Base-by-base conservation (phyloP, 1,140 invertebrate genomes). In the Aphelinus atriplicis region DNA sequence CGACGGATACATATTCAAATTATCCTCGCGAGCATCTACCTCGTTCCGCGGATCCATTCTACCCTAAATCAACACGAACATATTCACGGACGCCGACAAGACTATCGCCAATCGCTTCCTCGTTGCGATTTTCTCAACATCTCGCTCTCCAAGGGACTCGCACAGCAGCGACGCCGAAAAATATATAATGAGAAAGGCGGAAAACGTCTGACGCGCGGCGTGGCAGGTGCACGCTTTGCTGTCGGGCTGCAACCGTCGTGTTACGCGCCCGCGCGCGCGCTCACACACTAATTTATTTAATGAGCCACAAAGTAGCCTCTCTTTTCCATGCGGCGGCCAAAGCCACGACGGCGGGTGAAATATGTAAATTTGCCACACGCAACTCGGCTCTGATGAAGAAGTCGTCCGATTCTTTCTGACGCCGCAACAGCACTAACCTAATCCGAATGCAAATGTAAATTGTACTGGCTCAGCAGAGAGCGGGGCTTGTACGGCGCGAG, bases 391-490 rank as follows among this genome's bases (percentile, higher is more conserved):
- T 48, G n/a, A 9, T 48, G 63, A 65, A 65, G 10, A 64, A 65
- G 63, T 65, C 63, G 42, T 48, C 51, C 53, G 69, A 61, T 71
- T 57, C 53, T 68, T 58, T 57, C 48, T 43, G 45, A 45, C 7
- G 10, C 43, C 1, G 46, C 63, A 26, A n/a, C 48, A 26, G n/a
- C 51, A 55, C 51, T 68, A 63, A 58, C 63, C 66, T 71, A 72
- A 76, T 76, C 75, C 53, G 7, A 68, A 72, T 76, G 63, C 75
- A 76, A 71, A 26, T 26, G 26, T 26, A 26, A 26, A 76, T 71
- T 71, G 57, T 45, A 50, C 63, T 6, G 2, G 45, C 53, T 9
- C 53, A 26, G 26, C 26, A 26, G 26, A 26, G 2, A 2, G 2
- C 63, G n/a, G n/a, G 9, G 47, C 63, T 65, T 7, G 50, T 65